Evolutionary conservation across 2,113 vertebrate genomes (phyloP).

Genomic region (Anarrhichthys ocellatus): DNA sequence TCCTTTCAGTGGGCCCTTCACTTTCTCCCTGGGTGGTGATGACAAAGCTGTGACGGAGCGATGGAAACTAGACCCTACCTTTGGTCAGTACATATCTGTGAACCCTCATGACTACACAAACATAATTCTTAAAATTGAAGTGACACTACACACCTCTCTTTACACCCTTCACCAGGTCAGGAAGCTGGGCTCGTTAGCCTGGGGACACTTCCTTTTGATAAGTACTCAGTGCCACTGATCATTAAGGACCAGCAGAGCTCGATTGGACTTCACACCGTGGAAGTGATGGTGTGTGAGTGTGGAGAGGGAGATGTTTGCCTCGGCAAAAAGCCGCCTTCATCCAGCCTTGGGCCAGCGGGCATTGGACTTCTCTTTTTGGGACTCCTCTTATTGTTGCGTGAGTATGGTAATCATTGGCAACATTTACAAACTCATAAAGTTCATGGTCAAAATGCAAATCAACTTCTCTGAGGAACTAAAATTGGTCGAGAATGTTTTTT

Average conservation of each 20-base stretch:
- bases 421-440: not conserved
- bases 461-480: not conserved
- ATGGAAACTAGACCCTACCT: conserved; percentile 81
- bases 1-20: conserved; percentile 82
- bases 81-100: conserved; percentile 63
- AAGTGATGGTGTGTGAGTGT: conserved; percentile 82
- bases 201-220: conserved; percentile 74
- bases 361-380: conserved; percentile 69
- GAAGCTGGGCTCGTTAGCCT: conserved; percentile 74
- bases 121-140: fast-evolving
- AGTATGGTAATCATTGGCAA: conserved; percentile 57
- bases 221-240: conserved; percentile 79
- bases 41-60: conserved; percentile 27
- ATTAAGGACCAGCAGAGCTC: conserved; percentile 83
- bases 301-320: conserved; percentile 45
- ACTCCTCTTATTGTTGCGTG: conserved; percentile 81
- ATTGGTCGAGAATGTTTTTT: not conserved
- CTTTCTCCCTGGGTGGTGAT: conserved; percentile 72
- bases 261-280: conserved; percentile 47
- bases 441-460: not conserved
- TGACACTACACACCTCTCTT: not conserved
- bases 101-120: not conserved
- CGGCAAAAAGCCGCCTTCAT: fast-evolving
- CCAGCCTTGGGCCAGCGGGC: conserved; percentile 50
- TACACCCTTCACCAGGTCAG: conserved; percentile 32